These are phyloP conservation scores for Trachelus troglodyta DNA, from an alignment of 2,888 invertebrate species.

Conservation along the genomic window DNA sequence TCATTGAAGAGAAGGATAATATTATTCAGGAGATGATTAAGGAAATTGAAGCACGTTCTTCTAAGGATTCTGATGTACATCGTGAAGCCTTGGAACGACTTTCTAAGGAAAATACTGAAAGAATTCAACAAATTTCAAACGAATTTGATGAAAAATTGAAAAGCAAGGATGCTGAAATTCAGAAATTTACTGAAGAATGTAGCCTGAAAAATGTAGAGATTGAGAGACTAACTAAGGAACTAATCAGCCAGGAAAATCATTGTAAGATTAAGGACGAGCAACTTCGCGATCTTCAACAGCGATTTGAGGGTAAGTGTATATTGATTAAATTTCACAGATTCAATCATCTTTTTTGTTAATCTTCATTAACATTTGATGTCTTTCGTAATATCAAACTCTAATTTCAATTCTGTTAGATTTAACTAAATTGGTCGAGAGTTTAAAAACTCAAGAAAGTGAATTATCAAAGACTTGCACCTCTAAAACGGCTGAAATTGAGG, in stretches of 20 bases:
- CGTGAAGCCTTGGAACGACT: slow-evolving; percentile 41
- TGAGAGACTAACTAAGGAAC: slow-evolving; percentile 69
- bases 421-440: slow-evolving; percentile 69
- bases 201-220: slow-evolving; percentile 68
- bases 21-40: slow-evolving; percentile 41
- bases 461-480: slow-evolving; percentile 57
- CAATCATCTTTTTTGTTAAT: background rate
- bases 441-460: slow-evolving; percentile 72
- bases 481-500: slow-evolving; percentile 49
- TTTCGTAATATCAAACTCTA: background rate
- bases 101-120: slow-evolving; percentile 41
- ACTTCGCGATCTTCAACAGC: slow-evolving; percentile 61
- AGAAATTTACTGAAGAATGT: slow-evolving; percentile 68
- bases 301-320: slow-evolving; percentile 42
- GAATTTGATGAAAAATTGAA: slow-evolving; percentile 68
- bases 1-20: slow-evolving; percentile 70
- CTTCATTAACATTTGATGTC: background rate
- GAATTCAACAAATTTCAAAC: slow-evolving; percentile 45
- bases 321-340: background rate
- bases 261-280: slow-evolving; percentile 66
- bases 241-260: slow-evolving; percentile 66
- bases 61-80: slow-evolving; percentile 38
- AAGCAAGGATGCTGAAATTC: slow-evolving; percentile 68
- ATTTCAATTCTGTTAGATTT: slow-evolving; percentile 66
- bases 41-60: slow-evolving; percentile 40